Evolutionary conservation across 2,113 vertebrate species (phyloP), one percentile per base, ranked within the genome.

Genomic region (Serilophus lunatus): DNA sequence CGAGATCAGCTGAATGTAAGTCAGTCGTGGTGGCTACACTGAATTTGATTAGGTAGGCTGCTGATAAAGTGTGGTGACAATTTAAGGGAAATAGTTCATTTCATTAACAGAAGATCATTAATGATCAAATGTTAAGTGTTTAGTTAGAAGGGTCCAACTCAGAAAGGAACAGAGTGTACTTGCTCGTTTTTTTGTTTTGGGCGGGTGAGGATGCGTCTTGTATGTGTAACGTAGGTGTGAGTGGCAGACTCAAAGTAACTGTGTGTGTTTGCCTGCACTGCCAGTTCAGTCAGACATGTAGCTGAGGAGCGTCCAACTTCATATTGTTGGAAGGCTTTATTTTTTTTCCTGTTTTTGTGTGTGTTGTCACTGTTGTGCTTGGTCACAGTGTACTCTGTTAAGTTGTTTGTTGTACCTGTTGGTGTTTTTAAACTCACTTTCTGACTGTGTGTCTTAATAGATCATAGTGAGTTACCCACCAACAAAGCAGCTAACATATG

Each of bases 391-490:
- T 66, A 66, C 12, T 74, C 38, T 25, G 6, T 88, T 90, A 70
- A 51, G 18, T 80, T 87, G 3, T 45, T 86, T 10, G 26, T 80
- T 38, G 31, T 86, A 7, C 10, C 11, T 78, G 31, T 57, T 72
- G 11, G 24, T 6, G 1, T 64, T 86, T 82, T 70, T 93, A 63
- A 90, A 14, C 56, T 96, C 29, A 72, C 36, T 68, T 71, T 95
- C 69, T 96, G 75, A 42, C 53, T 70, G 0, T 92, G 20, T 96
- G 26, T 91, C 12, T n/a, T 93, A 70, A 47, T 96, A 99, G 99
- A 99, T 99, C 95, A 99, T 99, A 61, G 98, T 99, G 96, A 99
- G 99, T 93, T 99, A 99, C 87, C 99, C 99, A 59, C 99, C 99
- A 4, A 99, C 99, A 92, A 99, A 99, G 91, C 99, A 98, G 95